Base-by-base conservation (phyloP, 2,888 invertebrate species). In the Lottia scabra region DNA sequence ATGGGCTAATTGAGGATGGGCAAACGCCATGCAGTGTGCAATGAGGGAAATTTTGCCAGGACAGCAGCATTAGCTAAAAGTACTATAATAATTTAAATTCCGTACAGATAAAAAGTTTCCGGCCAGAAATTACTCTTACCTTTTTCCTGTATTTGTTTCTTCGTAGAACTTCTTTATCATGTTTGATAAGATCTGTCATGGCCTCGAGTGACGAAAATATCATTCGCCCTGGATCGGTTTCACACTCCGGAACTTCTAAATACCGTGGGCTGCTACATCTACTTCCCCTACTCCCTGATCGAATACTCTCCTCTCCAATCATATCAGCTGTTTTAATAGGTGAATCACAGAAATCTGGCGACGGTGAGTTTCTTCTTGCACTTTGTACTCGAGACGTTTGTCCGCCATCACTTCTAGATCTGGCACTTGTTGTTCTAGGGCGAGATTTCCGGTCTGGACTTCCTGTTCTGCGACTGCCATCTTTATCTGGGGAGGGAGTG, bases 151-250 rank as follows among this genome's bases (percentile, higher is more conserved):
- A 10, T 68, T 48, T 27, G 56, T 75, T 45, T 44, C 78, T 77
- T 63, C 82, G 83, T 48, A 85, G 75, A 12, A 82, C 83, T 44
- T 81, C 83, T 63, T 83, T 78, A 74, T 87, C 85, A 46, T 81
- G 79, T 68, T 87, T 87, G 23, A 87, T 75, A 16, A 86, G 78
- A 70, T 87, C 87, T 6, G 87, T 75, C 87, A 87, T 86, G 4
- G 83, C 86, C 68, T 88, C 88, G 1, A 81, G 82, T 15, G 84
- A 84, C 1, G 77, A 70, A 19, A 83, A 67, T 5, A 85, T 76
- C 72, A 82, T 70, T 68, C 79, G 74, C 68, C 87, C 87, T 4
- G 78, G 77, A 65, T 84, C 74, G 4, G 80, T 67, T 73, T 88
- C 87, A 8, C 71, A 68, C 2, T 80, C 78, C 19, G 88, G 88